Conservation (phyloP, 2,113 vertebrate genomes). For the Perccottus glenii region DNA sequence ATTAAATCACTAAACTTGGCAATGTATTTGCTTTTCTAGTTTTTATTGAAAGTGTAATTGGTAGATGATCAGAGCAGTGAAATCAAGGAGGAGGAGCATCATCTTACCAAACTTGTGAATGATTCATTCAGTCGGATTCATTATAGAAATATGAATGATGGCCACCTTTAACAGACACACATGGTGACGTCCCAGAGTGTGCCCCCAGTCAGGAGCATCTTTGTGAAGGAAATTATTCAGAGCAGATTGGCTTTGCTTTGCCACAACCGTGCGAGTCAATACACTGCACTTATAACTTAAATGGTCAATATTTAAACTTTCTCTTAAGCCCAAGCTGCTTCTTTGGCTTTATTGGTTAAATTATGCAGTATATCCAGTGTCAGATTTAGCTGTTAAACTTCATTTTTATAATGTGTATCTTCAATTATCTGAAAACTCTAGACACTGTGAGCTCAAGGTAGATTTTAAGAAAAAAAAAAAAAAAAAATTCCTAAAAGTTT, state of each 20-base stretch:
- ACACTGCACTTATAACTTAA: background rate
- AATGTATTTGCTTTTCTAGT: background rate
- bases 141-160: conserved; percentile 45
- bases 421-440: conserved; percentile 14
- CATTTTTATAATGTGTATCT: conserved; percentile 21
- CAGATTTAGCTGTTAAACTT: conserved; percentile 8
- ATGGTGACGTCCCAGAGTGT: conserved; percentile 1
- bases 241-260: background rate
- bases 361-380: no score
- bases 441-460: background rate
- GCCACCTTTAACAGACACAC: background rate
- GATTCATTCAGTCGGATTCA: conserved; percentile 67
- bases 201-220: conserved; percentile 8
- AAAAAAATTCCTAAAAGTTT: background rate
- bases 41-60: conserved; percentile 9
- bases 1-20: background rate
- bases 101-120: conserved; percentile 44
- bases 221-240: background rate
- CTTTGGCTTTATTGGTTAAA: no score
- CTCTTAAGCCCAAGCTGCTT: background rate
- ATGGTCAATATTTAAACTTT: background rate
- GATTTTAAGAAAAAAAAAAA: background rate
- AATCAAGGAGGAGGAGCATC: conserved; percentile 44
- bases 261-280: background rate
- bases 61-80: background rate